phyloP scores from a whole-genome alignment of 2,797 vertebrate genomes.

The Paedocypris micromegethes region DNA sequence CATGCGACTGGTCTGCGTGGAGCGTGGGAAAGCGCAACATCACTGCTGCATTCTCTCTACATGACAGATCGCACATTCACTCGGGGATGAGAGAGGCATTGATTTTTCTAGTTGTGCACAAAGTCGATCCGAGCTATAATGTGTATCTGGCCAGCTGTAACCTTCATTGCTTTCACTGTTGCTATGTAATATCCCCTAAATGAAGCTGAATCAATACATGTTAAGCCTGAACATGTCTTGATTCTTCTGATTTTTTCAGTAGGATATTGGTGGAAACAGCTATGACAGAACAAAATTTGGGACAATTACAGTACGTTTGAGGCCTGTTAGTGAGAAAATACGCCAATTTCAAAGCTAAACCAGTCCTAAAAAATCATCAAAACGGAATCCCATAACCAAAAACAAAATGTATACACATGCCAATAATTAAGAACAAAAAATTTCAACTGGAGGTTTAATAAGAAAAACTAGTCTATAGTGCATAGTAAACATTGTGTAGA shows the following conservation, averaged over 20 bases:
- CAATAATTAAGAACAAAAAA: too few species aligned
- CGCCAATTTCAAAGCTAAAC: slow-evolving; percentile 6
- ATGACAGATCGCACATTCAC: slow-evolving; percentile 49
- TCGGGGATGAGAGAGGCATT: slow-evolving; percentile 48
- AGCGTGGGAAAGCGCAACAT: slow-evolving; percentile 57
- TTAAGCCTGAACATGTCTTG: slow-evolving; percentile 30
- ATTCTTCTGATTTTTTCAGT: slow-evolving; percentile 29
- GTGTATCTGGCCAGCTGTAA: slow-evolving; percentile 42
- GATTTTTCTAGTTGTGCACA: slow-evolving; percentile 56
- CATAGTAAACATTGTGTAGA: too few species aligned
- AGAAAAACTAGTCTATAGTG: too few species aligned
- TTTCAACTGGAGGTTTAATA: too few species aligned
- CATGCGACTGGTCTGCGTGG: slow-evolving; percentile 52
- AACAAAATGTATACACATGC: too few species aligned
- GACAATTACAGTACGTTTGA: slow-evolving; percentile 6
- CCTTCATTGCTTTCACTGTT: slow-evolving; percentile 41
- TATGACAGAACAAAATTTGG: slow-evolving; percentile 2
- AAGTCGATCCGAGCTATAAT: slow-evolving; percentile 45
- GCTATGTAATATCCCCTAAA: slow-evolving; percentile 43
- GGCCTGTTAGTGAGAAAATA: slow-evolving; percentile 25
- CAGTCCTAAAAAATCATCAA: not conserved
- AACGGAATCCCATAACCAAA: too few species aligned
- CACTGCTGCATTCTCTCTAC: slow-evolving; percentile 44
- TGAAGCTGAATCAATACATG: slow-evolving; percentile 41
- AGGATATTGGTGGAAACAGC: slow-evolving; percentile 19